These are phyloP conservation scores for Tipula unca DNA, from an alignment of 2,888 invertebrate species.

Conservation along the genomic window DNA sequence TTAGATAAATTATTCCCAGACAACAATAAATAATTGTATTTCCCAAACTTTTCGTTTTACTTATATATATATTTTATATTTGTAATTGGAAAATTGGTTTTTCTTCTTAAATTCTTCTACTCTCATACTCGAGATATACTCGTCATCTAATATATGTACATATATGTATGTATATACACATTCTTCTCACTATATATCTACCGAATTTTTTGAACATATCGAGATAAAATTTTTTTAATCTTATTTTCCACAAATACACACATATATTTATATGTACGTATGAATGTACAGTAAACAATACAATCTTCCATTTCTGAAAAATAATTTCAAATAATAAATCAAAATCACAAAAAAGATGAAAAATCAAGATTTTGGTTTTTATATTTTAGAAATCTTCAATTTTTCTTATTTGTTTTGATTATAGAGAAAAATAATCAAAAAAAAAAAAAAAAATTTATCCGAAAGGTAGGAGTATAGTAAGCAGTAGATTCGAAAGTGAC, in stretches of 20 bases:
- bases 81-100: not conserved
- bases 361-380: not conserved
- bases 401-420: not conserved
- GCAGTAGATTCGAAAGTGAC: not conserved
- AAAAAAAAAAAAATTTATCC: not conserved
- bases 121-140: no score
- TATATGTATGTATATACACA: not conserved
- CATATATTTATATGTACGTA: not conserved
- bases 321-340: conserved; percentile 2
- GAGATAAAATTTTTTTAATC: not conserved
- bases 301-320: not conserved
- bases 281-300: not conserved
- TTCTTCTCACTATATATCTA: not conserved
- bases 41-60: not conserved
- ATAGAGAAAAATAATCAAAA: not conserved
- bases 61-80: not conserved
- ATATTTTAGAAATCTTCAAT: not conserved
- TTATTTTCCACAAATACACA: not conserved
- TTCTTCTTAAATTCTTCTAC: not conserved
- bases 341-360: not conserved
- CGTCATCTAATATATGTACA: not conserved
- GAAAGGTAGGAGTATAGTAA: not conserved
- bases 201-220: not conserved
- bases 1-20: not conserved
- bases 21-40: conserved; percentile 14